phyloP scores from a whole-genome alignment of 1,140 invertebrate species.

The Andrena cerasifolii region DNA sequence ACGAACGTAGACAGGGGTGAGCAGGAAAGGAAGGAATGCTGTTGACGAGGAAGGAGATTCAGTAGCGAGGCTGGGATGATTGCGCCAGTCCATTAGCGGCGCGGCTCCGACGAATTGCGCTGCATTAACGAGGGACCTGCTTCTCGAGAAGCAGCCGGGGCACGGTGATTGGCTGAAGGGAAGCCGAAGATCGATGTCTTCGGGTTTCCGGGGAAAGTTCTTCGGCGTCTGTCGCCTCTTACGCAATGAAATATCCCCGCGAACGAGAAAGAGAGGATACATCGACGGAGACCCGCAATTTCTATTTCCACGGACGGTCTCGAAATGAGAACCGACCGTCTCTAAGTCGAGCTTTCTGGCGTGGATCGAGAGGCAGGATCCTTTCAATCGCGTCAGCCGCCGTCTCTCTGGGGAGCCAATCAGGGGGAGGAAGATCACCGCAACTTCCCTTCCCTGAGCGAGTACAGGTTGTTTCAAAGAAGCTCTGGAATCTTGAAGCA shows the following conservation, averaged over 20 bases:
- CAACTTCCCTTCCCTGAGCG: neutral
- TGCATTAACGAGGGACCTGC: slow-evolving; percentile 68
- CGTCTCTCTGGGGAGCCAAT: slow-evolving; percentile 27
- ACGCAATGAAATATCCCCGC: slow-evolving; percentile 56
- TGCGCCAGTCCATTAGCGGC: slow-evolving; percentile 75
- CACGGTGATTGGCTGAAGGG: slow-evolving; percentile 70
- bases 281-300: slow-evolving; percentile 31
- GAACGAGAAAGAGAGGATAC: neutral
- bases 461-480: too few relatives aligned
- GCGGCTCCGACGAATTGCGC: slow-evolving; percentile 70
- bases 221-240: slow-evolving; percentile 51
- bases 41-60: slow-evolving; percentile 55
- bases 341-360: neutral
- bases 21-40: slow-evolving; percentile 35
- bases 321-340: slow-evolving; percentile 39
- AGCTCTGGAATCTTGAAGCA: too few relatives aligned
- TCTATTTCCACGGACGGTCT: slow-evolving; percentile 31
- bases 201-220: slow-evolving; percentile 56
- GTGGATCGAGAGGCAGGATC: neutral
- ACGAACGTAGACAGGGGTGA: neutral
- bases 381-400: slow-evolving; percentile 19
- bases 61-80: slow-evolving; percentile 65
- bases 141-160: slow-evolving; percentile 61
- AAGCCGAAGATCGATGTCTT: slow-evolving; percentile 72
- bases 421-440: neutral